A percentile compares a stretch with the other conserved stretches of the same genome.
phyloP scores from a whole-genome alignment of 2,888 invertebrate species.

The Syrphus vitripennis region DNA sequence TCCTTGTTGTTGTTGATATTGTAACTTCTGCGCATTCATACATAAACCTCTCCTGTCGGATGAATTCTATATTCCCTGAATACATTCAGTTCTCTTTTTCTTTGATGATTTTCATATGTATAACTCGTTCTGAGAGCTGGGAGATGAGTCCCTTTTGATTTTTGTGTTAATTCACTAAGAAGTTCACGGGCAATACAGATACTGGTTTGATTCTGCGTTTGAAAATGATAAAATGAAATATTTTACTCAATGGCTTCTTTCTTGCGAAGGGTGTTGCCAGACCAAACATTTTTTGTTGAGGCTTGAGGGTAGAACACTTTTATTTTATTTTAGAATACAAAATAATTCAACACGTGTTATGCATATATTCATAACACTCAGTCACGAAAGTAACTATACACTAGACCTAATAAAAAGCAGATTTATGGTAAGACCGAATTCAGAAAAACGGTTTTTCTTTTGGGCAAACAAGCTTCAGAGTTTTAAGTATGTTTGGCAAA shows the following conservation, averaged over 20 bases:
- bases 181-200: neutral
- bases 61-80: neutral
- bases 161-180: neutral
- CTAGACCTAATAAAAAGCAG: too few species aligned
- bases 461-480: too few species aligned
- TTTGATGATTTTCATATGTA: slow-evolving; percentile 1
- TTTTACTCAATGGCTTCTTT: neutral
- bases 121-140: neutral
- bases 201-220: slow-evolving; percentile 37
- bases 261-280: neutral
- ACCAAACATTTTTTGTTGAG: too few species aligned
- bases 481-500: too few species aligned
- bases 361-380: too few species aligned
- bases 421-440: too few species aligned
- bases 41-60: neutral
- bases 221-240: neutral
- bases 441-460: too few species aligned
- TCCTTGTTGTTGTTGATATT: slow-evolving; percentile 45
- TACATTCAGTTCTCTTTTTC: neutral
- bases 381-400: too few species aligned
- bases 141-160: neutral
- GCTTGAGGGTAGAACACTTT: too few species aligned
- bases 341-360: too few species aligned
- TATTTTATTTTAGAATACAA: too few species aligned
- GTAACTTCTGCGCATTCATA: slow-evolving; percentile 48